Base-by-base conservation (phyloP, 1,140 invertebrate genomes). In the Aporrectodea caliginosa region DNA sequence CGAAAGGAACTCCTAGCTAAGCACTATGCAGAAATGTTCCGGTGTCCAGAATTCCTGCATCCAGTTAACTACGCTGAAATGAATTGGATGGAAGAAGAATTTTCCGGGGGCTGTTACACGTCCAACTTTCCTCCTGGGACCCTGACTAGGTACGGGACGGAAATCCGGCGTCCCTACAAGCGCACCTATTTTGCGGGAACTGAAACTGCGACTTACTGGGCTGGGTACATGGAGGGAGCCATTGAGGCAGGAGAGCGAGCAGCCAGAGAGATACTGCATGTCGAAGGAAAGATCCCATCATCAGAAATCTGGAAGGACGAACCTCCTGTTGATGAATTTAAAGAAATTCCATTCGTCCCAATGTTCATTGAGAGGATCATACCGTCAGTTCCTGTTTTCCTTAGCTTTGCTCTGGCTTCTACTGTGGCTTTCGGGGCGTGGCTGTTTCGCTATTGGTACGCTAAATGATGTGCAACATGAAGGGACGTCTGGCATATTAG, bases 181-280 rank as follows among this genome's bases (percentile, higher is more conserved):
- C 84, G 85, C 33, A 82, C 90, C 1, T 86, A 86, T 82, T 91
- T 90, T 85, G 90, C 90, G 69, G 90, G 90, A 1, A 90, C 90
- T 27, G 91, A 91, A 83, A 90, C 90, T 6, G 89, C 91, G 1
- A 88, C 87, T 1, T 82, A 87, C 75, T 91, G 91, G 91, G 85
- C 88, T 35, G 90, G 91, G 6, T 90, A 90, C 82, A 90, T 91
- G 88, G 88, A 88, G 69, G 91, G 91, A 35, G 91, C 90, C n/a
- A 84, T 91, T 16, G 86, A 90, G 81, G 83, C 90, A 12, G 91
- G 90, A 34, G 85, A 89, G 80, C 80, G 90, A 73, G 89, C 90
- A 27, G 90, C 90, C 29, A 85, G 86, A 35, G 90, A 91, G 86
- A 89, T 85, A 35, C 78, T 85, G 1, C 78, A 74, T 75, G 76